phyloP scores from a whole-genome alignment of 2,888 invertebrate species.

The Lycophotia porphyrea region DNA sequence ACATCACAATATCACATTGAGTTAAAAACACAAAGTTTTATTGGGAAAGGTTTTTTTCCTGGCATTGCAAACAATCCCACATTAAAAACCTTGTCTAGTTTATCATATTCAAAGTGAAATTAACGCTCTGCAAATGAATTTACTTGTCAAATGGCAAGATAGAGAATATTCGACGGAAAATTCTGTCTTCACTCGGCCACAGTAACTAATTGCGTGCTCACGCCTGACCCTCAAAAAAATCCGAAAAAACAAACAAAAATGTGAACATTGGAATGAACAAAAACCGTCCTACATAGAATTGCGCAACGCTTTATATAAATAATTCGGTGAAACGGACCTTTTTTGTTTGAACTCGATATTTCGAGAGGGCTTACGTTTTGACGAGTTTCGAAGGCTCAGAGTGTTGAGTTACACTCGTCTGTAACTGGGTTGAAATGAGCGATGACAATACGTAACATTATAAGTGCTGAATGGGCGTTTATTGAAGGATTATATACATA shows the following conservation, averaged over 20 bases:
- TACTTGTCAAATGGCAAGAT: neutral
- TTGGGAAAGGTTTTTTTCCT: neutral
- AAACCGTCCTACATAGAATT: constrained; percentile 32
- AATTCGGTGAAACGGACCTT: constrained; percentile 29
- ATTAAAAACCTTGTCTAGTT: neutral
- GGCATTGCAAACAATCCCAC: neutral
- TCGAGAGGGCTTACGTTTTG: constrained; percentile 21
- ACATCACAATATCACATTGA: neutral
- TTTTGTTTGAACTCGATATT: constrained; percentile 44
- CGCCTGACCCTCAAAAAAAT: neutral
- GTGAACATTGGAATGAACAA: constrained; percentile 20
- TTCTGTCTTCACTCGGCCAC: neutral
- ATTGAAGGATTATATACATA: neutral
- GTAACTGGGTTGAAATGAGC: constrained; percentile 14
- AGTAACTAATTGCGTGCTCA: neutral
- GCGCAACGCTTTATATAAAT: constrained; percentile 44
- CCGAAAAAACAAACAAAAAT: constrained; percentile 24
- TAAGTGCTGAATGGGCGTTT: neutral
- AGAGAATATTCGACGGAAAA: neutral
- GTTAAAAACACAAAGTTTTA: neutral
- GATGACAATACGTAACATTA: neutral
- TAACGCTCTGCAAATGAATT: neutral
- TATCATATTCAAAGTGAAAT: neutral
- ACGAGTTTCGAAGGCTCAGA: neutral
- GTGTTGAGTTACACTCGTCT: constrained; percentile 22